Evolutionary conservation across 2,888 invertebrate species (phyloP).

Genomic region (Plutella xylostella): DNA sequence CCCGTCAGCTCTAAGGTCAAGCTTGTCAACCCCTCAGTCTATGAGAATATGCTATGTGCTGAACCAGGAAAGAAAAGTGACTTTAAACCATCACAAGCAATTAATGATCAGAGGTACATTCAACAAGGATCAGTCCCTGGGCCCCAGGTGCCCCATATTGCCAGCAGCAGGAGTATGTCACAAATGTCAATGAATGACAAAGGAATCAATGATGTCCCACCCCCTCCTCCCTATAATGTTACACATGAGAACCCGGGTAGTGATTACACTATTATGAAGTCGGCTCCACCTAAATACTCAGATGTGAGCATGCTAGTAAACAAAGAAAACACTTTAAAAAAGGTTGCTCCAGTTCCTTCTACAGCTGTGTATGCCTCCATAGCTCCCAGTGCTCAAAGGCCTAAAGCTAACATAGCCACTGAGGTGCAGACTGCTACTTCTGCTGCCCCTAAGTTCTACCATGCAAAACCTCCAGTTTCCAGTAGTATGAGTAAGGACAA

Average conservation of each 20-base stretch:
- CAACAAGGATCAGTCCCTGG: conserved; percentile 55
- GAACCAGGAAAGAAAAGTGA: conserved; percentile 54
- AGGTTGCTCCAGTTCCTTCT: conserved; percentile 56
- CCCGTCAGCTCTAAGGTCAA: conserved; percentile 68
- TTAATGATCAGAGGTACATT: conserved; percentile 46
- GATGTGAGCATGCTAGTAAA: conserved; percentile 55
- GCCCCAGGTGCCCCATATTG: conserved; percentile 53
- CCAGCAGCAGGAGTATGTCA: conserved; percentile 36
- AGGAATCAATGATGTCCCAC: conserved; percentile 54
- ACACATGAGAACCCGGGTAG: conserved; percentile 43
- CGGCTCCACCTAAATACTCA: conserved; percentile 60
- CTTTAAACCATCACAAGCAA: conserved; percentile 36
- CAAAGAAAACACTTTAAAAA: conserved; percentile 49
- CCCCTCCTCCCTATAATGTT: conserved; percentile 52
- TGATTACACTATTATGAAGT: conserved; percentile 63
- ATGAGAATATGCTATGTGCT: conserved; percentile 62
- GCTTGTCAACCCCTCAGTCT: conserved; percentile 45
- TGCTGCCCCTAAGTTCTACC: conserved; percentile 68
- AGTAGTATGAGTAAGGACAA: conserved; percentile 61
- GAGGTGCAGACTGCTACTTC: conserved; percentile 65
- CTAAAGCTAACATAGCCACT: conserved; percentile 64
- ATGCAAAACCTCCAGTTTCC: conserved; percentile 69
- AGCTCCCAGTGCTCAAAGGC: conserved; percentile 65
- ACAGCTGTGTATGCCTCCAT: conserved; percentile 66
- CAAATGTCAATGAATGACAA: conserved; percentile 49